Evolutionary conservation across 2,797 vertebrate genomes (phyloP), one percentile per base, ranked within the genome.

Genomic region (Poeciliopsis gracilis): DNA sequence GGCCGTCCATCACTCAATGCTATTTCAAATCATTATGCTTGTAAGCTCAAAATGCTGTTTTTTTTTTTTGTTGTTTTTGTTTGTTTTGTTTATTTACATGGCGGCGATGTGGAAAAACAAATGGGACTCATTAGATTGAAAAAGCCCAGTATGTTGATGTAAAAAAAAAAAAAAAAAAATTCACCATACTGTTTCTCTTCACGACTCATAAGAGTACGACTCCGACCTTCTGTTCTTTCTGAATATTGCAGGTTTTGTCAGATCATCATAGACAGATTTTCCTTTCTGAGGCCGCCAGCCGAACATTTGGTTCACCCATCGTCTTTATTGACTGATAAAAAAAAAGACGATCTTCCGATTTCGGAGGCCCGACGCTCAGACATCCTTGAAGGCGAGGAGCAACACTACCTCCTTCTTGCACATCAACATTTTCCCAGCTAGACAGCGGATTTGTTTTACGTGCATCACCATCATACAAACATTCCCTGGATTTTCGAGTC

Each of bases 1-100:
- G 85, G 81, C 77, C 20, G n/a, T 84, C 85, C 83, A 88, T 86
- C 85, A 88, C 82, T 77, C 25, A 36, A 57, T 57, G 82, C 78
- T 63, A 72, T 82, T 86, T 86, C 45, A 84, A 61, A 83, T 70
- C 81, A 73, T 85, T 63, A 78, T 78, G 78, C 59, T 82, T 70
- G 67, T 74, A 53, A 81, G 69, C 59, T 4, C 18, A 63, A 79
- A 61, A 81, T 73, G 79, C n/a, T 30, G n/a, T 30, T 28, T 57
- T n/a, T 4, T 25, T 28, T 57, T 57, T 53, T 51, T 51, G 1
- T 55, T 33, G 30, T 33, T 33, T 28, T 57, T 57, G 38, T 51
- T 51, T 7, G 1, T 53, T 9, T n/a, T n/a, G 2, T n/a, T 55
- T 91, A n/a, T n/a, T 84, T 55, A 73, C 72, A 78, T 59, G 38